A percentile compares a stretch with the other conserved stretches of the same genome.
These are phyloP conservation scores for Decapterus maruadsi DNA, from an alignment of 2,797 vertebrate genomes.

Conservation along the genomic window DNA sequence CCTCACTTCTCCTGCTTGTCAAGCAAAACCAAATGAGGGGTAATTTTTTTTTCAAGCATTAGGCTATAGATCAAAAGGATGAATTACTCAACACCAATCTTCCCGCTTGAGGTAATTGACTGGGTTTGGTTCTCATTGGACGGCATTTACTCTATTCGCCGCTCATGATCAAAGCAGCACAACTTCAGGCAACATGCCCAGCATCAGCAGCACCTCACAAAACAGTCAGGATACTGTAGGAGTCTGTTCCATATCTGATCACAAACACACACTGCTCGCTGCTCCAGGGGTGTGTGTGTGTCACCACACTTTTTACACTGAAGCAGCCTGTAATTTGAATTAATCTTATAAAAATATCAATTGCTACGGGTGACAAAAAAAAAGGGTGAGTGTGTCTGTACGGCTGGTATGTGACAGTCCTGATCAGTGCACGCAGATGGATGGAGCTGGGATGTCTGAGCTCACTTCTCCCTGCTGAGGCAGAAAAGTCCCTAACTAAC, in stretches of 20 bases:
- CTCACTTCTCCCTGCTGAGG: constrained; percentile 24
- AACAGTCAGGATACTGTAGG: constrained; percentile 25
- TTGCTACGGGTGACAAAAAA: not conserved
- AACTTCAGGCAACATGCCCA: not conserved
- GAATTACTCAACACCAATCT: constrained; percentile 30
- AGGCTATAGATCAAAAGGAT: constrained; percentile 41
- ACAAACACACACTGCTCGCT: constrained; percentile 1
- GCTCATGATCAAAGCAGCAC: constrained; percentile 36
- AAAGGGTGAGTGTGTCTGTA: not conserved
- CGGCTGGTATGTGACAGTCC: not conserved
- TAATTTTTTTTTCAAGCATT: not conserved
- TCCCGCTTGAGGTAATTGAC: constrained; percentile 30
- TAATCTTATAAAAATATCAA: not conserved
- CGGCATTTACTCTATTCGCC: constrained; percentile 20
- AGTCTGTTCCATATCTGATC: constrained; percentile 6
- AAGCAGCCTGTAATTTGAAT: not conserved
- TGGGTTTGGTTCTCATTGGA: constrained; percentile 8
- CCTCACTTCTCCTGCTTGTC: constrained; percentile 16
- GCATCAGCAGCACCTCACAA: constrained; percentile 25
- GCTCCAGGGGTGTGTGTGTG: constrained; percentile 19
- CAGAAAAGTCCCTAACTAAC: constrained; percentile 66
- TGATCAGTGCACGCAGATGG: not conserved
- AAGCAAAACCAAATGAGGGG: constrained; percentile 4
- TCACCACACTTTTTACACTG: not conserved
- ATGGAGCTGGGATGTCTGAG: not conserved